Conservation (phyloP, 1,140 invertebrate genomes). For the Sminthurinus signatus region DNA sequence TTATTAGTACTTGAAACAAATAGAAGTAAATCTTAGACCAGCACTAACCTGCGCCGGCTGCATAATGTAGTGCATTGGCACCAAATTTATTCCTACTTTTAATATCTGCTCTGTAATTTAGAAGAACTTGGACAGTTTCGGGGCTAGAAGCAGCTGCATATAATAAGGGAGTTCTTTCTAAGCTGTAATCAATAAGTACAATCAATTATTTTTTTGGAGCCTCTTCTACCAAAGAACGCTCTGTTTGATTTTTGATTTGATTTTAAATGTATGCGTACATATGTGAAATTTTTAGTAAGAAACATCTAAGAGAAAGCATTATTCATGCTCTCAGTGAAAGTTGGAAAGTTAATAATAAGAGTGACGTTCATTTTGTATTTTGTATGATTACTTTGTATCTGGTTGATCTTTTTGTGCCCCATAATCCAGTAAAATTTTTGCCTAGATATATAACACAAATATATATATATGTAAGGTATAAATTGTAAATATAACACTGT, state of each 20-base stretch:
- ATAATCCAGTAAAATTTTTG: constrained; percentile 32
- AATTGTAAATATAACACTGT: too few relatives aligned
- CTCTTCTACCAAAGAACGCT: too few relatives aligned
- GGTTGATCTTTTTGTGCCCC: constrained; percentile 41
- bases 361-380: too few relatives aligned
- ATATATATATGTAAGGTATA: too few relatives aligned
- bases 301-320: too few relatives aligned
- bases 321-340: background rate
- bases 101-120: constrained; percentile 35
- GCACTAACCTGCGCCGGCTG: constrained; percentile 36
- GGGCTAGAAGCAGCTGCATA: constrained; percentile 36
- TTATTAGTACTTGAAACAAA: too few relatives aligned
- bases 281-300: too few relatives aligned
- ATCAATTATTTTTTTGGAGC: too few relatives aligned
- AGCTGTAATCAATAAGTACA: background rate
- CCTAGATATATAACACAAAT: constrained; percentile 18
- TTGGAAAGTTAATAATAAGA: background rate
- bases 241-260: too few relatives aligned
- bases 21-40: too few relatives aligned
- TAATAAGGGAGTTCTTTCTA: constrained; percentile 37
- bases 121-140: constrained; percentile 36
- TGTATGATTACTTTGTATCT: constrained; percentile 29
- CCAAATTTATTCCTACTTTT: constrained; percentile 39
- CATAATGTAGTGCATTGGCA: constrained; percentile 39
- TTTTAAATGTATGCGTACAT: too few relatives aligned